These are phyloP conservation scores for Ciconia stormi DNA, from an alignment of 2,113 vertebrate genomes.

Conservation along the genomic window DNA sequence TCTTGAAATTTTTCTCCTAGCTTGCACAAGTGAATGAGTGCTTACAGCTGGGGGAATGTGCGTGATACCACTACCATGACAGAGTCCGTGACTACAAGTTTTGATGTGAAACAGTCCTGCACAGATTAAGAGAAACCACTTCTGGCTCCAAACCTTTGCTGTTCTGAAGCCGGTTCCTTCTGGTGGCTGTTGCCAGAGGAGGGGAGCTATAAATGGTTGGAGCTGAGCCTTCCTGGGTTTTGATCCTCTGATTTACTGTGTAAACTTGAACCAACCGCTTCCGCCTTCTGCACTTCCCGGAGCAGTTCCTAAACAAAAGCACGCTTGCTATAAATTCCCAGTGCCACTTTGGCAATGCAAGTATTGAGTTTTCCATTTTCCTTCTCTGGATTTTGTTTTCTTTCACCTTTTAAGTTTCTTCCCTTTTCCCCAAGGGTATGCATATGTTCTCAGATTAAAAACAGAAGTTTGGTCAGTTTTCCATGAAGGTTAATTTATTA, in stretches of 20 bases:
- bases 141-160: neutral
- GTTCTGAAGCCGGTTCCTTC: neutral
- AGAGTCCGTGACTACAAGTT: neutral
- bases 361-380: neutral
- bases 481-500: neutral
- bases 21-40: neutral
- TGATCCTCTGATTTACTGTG: neutral
- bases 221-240: neutral
- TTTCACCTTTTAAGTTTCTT: neutral
- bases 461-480: neutral
- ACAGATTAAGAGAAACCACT: neutral
- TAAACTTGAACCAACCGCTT: neutral
- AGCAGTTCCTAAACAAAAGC: neutral
- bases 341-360: neutral
- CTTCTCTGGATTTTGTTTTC: neutral
- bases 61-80: fast-evolving
- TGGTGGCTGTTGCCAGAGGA: neutral
- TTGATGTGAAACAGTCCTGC: neutral
- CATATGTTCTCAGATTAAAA: neutral
- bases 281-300: neutral
- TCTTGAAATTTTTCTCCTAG: neutral
- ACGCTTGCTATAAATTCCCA: neutral
- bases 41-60: neutral
- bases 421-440: neutral
- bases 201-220: neutral